Base-by-base conservation (phyloP, 2,888 invertebrate genomes). In the Megamerina dolium region DNA sequence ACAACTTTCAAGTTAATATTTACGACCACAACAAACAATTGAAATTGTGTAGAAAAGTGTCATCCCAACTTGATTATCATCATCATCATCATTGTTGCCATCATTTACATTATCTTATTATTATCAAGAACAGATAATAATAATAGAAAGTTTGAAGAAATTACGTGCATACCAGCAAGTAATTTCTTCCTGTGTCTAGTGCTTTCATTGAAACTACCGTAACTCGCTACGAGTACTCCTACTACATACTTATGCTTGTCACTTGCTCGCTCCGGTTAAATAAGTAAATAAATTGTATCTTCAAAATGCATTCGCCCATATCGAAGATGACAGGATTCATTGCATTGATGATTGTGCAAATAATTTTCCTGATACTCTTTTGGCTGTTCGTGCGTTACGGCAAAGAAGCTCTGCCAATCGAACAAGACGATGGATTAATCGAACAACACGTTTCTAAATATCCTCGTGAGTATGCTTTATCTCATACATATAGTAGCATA, bases 331-430 rank as follows among this genome's bases (percentile, higher is more conserved):
- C 69, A 48, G 71, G 72, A 50, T 71, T 73, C 63, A 56, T 73
- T 50, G 64, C 67, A 55, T 70, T 77, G 50, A 66, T 76, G 58
- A 59, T 69, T 55, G 63, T 75, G 56, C 74, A 77, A 70, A 67
- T 76, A 61, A 59, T 73, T 54, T 60, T 77, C 55, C 66, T 77
- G 53, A 68, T 70, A 52, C 59, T 76, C 56, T 76, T 74, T 67
- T 75, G 74, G 59, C 55, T 71, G 58, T 65, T 73, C 64, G 72
- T 75, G 64, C 73, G 74, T 57, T 75, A 75, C 59, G 66, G 70
- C 50, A 63, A 70, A 51, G 63, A 58, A 53, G 61, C 64, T 32
- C 47, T 65, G 42, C 73, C 73, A 42, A 52, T 45, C 46, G 51
- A 48, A 44, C 58, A 61, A 68, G 68, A 56, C 60, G 54, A 50